phyloP scores from a whole-genome alignment of 1,140 invertebrate genomes.

The Geopemphigus sp. region DNA sequence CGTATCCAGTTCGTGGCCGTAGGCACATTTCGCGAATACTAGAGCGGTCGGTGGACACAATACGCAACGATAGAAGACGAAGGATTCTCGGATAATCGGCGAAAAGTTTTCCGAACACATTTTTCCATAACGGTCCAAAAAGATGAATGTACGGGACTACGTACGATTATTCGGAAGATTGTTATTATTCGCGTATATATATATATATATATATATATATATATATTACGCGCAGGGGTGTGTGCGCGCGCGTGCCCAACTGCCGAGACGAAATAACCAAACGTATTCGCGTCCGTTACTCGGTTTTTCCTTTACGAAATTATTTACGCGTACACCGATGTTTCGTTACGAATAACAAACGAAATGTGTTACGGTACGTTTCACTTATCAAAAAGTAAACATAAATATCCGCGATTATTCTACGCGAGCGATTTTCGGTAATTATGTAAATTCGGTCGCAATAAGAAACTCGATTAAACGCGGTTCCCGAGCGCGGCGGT shows the following conservation, averaged over 20 bases:
- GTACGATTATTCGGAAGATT: no score
- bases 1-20: neutral
- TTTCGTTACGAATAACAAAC: neutral
- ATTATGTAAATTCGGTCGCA: neutral
- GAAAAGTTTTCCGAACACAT: no score
- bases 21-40: neutral
- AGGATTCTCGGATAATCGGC: neutral
- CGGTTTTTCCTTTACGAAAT: neutral
- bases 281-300: neutral
- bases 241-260: no score
- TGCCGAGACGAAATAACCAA: no score
- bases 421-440: neutral
- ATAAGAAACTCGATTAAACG: constrained; percentile 16
- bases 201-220: no score
- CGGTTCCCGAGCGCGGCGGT: neutral
- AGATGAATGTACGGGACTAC: no score
- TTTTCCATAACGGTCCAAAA: no score
- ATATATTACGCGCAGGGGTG: no score
- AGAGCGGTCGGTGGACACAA: no score
- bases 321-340: neutral
- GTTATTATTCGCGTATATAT: no score
- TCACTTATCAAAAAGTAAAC: constrained; percentile 18
- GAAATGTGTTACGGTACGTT: neutral
- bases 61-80: constrained; percentile 10
- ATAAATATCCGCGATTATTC: constrained; percentile 22